These are phyloP conservation scores for Echinarachnius parma DNA, from an alignment of 53 echinoderm and acorn worm species.

Conservation along the genomic window DNA sequence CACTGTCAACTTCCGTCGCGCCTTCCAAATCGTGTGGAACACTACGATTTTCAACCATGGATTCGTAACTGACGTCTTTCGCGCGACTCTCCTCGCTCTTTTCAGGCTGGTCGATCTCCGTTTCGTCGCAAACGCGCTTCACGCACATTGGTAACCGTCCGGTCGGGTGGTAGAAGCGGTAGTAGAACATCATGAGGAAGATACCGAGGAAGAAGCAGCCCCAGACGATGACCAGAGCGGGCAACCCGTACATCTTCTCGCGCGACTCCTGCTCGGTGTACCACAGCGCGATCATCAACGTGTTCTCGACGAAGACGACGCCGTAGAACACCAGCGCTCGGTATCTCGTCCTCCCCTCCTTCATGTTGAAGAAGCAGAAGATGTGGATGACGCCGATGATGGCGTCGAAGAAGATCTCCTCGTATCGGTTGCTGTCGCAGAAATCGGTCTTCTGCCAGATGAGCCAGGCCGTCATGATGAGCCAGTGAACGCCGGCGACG, in stretches of 20 bases:
- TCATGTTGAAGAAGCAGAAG: slow-evolving; percentile 98
- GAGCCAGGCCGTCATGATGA: slow-evolving; percentile 78
- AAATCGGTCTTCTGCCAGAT: slow-evolving; percentile 66
- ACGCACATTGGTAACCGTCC: neutral
- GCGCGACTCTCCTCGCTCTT: too few relatives aligned
- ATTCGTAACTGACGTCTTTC: too few relatives aligned
- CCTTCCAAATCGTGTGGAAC: too few relatives aligned
- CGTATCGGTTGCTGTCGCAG: slow-evolving; percentile 52
- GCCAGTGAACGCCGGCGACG: slow-evolving; percentile 69
- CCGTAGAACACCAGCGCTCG: slow-evolving; percentile 66
- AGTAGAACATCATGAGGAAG: slow-evolving; percentile 71
- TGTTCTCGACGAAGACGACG: slow-evolving; percentile 76
- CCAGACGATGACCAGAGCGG: slow-evolving; percentile 79
- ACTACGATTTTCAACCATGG: too few relatives aligned
- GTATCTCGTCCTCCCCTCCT: slow-evolving; percentile 81
- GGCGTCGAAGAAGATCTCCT: slow-evolving; percentile 79
- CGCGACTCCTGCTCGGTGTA: slow-evolving; percentile 52
- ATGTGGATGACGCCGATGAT: slow-evolving; percentile 87
- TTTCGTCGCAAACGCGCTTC: too few relatives aligned
- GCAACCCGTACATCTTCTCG: slow-evolving; percentile 56
- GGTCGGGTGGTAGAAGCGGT: slow-evolving; percentile 73
- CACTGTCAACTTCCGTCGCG: too few relatives aligned
- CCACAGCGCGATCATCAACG: slow-evolving; percentile 82
- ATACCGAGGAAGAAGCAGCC: slow-evolving; percentile 90
- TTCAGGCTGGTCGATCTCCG: too few relatives aligned